Base-by-base conservation (phyloP, 2,113 vertebrate species). In the Eulacestoma nigropectus region DNA sequence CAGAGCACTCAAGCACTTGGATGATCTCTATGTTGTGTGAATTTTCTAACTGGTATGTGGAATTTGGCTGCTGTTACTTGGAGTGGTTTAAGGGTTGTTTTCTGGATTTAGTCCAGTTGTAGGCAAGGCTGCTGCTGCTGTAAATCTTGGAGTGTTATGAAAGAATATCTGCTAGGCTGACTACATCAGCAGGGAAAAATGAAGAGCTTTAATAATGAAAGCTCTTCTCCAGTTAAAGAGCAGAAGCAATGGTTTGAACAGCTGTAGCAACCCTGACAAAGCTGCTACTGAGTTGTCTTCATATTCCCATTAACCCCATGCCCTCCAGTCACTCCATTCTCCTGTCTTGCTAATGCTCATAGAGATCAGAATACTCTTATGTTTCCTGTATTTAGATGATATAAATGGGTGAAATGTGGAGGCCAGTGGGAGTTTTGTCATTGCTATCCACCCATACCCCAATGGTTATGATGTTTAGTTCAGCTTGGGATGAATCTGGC, bases 1-100 rank as follows among this genome's bases (percentile, higher is more conserved):
- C 26, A 11, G 90, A 90, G 84, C 56, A 74, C 29, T 94, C 33
- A 57, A 62, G 50, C 18, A 52, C 73, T 77, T 81, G 82, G 57
- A 91, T 93, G 63, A 96, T 96, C 81, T 82, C 59, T 22, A 19
- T 41, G 49, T 76, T 90, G 53, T 67, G 79, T 81, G 74, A 90
- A 89, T 92, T 95, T 95, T 97, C 69, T 92, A 88, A 92, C 44
- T 62, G 55, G 33, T 63, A 80, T 86, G 75, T 86, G 87, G 91
- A 96, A 95, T 91, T 95, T 95, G 95, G 89, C 90, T 96, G 64
- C 35, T 4, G 5, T 69, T 79, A 78, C 29, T 35, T 0, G 4
- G 67, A 67, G 37, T 33, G 21, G 32, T 82, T 94, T 93, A 90
- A 87, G 79, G 63, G 46, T 19, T 55, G 21, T 76, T 80, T 76